phyloP scores from a whole-genome alignment of 2,113 vertebrate genomes.

The Oryzias celebensis region DNA sequence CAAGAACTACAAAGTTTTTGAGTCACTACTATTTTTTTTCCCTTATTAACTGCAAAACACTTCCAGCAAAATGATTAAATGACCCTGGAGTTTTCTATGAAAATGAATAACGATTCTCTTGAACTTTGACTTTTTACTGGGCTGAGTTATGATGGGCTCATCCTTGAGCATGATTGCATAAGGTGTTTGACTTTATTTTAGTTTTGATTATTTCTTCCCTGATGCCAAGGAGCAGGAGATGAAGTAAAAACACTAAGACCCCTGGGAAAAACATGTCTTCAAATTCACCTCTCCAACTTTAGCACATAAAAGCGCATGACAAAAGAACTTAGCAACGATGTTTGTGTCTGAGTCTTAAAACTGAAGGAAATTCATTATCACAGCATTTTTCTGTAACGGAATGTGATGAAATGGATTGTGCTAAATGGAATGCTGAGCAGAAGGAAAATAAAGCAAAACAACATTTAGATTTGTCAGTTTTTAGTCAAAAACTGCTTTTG shows the following conservation, averaged over 20 bases:
- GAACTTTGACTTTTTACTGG: conserved; percentile 62
- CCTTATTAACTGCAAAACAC: conserved; percentile 15
- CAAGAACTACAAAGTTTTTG: conserved; percentile 14
- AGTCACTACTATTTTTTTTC: conserved; percentile 29
- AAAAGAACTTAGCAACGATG: conserved; percentile 25
- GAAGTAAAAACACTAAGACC: conserved; percentile 40
- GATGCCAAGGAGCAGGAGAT: conserved; percentile 15
- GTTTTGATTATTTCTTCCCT: conserved; percentile 33
- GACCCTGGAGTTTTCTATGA: conserved; percentile 51
- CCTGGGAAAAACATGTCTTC: conserved; percentile 28
- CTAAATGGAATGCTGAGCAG: no score
- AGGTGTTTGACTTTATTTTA: conserved; percentile 54
- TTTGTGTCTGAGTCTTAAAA: conserved; percentile 9
- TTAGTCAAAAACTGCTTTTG: no score
- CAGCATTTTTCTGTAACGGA: no score
- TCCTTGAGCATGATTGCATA: conserved; percentile 68
- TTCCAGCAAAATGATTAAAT: conserved; percentile 22
- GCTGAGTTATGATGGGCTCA: conserved; percentile 64
- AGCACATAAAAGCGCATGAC: conserved; percentile 6
- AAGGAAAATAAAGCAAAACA: no score
- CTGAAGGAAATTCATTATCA: conserved; percentile 20
- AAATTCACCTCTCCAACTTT: conserved; percentile 9
- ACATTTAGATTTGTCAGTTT: no score
- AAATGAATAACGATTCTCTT: conserved; percentile 66
- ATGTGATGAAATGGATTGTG: no score